Evolutionary conservation across 2,888 invertebrate species (phyloP), one percentile per base, ranked within the genome.

Genomic region (Polia nebulosa): DNA sequence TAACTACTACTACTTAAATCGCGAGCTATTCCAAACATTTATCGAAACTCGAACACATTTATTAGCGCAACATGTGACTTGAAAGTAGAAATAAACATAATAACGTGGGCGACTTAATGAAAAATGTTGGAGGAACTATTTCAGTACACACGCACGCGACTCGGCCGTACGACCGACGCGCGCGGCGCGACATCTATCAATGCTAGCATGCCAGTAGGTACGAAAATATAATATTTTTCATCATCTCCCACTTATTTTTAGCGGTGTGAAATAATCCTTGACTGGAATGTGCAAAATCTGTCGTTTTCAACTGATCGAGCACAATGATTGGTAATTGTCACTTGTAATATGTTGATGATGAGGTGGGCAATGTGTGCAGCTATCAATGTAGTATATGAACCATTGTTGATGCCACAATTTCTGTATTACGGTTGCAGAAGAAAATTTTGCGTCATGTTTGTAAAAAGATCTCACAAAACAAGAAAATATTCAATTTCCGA

Each of bases 201-300:
- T 76, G 63, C 71, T n/a, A n/a, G n/a, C n/a, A n/a, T n/a, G n/a
- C n/a, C n/a, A n/a, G n/a, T n/a, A n/a, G n/a, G n/a, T 47, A 65
- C 53, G 32, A 78, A 73, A 72, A 68, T 74, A 79, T 82, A 45
- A 82, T 79, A 65, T 72, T 82, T 71, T 72, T 75, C 71, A 66
- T 67, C 72, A 59, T 72, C 66, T 49, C 27, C 9, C 11, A 20
- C 6, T 34, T 82, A 79, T 82, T 70, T 82, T 73, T 82, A 74
- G 58, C 29, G 22, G 34, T 66, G 59, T 47, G 65, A 73, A 66
- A 71, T 61, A 39, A 60, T 61, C 58, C 58, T 66, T 60, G 49
- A 52, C 62, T 64, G 45, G 17, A 68, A 22, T 29, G 59, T 49
- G 51, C 22, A 25, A 27, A 51, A 7, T 36, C 20, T 13, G 27